Conservation (phyloP, 1,140 invertebrate genomes). For the Trissolcus basalis region DNA sequence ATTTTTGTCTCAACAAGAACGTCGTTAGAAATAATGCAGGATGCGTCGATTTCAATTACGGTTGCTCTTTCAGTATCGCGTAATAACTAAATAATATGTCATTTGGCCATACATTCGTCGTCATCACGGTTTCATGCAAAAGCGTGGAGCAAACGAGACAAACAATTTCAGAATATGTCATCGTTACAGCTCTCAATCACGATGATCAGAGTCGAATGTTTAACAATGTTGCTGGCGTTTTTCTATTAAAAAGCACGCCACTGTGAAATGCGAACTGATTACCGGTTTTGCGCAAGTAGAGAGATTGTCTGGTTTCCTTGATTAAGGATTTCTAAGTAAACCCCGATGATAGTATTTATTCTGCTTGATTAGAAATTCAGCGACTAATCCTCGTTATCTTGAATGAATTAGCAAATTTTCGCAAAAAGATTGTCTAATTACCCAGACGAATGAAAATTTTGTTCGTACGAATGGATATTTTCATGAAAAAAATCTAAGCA, state of each 20-base stretch:
- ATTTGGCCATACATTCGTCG: constrained; percentile 40
- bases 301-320: constrained; percentile 7
- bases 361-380: no score
- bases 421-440: no score
- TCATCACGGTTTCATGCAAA: constrained; percentile 40
- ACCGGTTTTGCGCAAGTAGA: constrained; percentile 4
- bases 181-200: constrained; percentile 22
- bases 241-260: constrained; percentile 1
- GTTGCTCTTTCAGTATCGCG: constrained; percentile 28
- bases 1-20: constrained; percentile 46
- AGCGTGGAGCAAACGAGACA: constrained; percentile 35
- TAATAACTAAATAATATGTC: constrained; percentile 53
- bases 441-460: no score
- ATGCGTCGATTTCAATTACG: constrained; percentile 46
- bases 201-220: constrained; percentile 21
- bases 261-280: not conserved
- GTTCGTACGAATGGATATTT: no score
- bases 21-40: constrained; percentile 51
- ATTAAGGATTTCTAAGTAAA: constrained; percentile 2
- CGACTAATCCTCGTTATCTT: no score
- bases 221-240: not conserved
- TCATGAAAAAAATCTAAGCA: no score
- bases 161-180: constrained; percentile 34
- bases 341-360: no score
- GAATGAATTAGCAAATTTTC: no score